Base-by-base conservation (phyloP, 2,888 invertebrate genomes). In the Drosophila picticornis region DNA sequence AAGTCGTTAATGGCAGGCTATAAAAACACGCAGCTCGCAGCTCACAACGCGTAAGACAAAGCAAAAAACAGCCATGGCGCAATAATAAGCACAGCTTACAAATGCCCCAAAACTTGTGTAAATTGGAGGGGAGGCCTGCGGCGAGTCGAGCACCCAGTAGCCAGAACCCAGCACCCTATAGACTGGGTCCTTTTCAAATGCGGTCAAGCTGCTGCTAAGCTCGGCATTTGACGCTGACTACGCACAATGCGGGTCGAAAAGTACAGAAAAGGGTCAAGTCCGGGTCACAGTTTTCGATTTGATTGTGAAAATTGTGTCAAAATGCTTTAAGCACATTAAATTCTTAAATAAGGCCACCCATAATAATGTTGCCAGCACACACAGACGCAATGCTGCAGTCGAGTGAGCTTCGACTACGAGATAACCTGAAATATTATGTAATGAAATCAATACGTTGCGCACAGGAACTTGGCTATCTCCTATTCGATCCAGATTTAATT, bases 1-100 rank as follows among this genome's bases (percentile, higher is more conserved):
- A 61, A 77, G 77, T 75, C 85, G 75, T 81, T 85, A 85, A 85
- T 85, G 76, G 88, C 55, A 71, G 59, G 52, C 74, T 63, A 79
- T 81, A 75, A 81, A 77, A 80, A 50, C 60, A 64, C 65, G 32
- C 34, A 55, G 60, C 64, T 22, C 34, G 25, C 25, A 27, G 25
- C 46, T 46, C 46, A 7, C 46, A 46, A 25, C 16, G 16, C 29
- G 29, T 51, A 61, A 56, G 60, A 74, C 66, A 69, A 81, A 75
- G 31, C 36, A 50, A 27, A 53, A 27, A 60, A 38, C 51, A 46
- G 55, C 52, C 59, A 58, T 32, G 59, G 16, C 36, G 43, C 62
- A 75, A 71, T 72, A 74, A 68, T 79, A 77, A 81, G 73, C 75
- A 66, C 56, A 82, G 75, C 70, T 85, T 78, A 72, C 48, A 53